Conservation (phyloP, 2,888 invertebrate species). For the Phortica magna region DNA sequence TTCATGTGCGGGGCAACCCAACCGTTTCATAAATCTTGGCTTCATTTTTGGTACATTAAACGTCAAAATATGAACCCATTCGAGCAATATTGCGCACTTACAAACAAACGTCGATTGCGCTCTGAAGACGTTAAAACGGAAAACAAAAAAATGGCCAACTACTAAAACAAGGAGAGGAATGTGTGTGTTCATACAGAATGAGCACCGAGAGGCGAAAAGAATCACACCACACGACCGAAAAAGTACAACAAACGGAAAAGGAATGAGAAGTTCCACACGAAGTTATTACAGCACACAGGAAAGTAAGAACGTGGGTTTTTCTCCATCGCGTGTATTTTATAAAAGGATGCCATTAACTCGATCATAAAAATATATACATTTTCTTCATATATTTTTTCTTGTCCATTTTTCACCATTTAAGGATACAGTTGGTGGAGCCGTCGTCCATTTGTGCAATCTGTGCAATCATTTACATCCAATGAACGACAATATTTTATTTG, state of each 20-base stretch:
- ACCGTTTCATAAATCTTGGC: conserved; percentile 72
- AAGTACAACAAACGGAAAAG: conserved; percentile 32
- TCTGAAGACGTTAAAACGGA: conserved; percentile 50
- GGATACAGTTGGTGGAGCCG: conserved; percentile 22
- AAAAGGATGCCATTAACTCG: conserved; percentile 53
- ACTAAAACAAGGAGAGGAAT: conserved; percentile 46
- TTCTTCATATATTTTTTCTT: conserved; percentile 35
- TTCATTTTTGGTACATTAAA: conserved; percentile 77
- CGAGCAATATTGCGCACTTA: conserved; percentile 63
- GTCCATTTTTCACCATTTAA: background rate
- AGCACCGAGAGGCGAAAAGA: conserved; percentile 22
- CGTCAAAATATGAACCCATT: conserved; percentile 77
- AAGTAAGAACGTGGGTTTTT: conserved; percentile 25
- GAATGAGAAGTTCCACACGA: conserved; percentile 32
- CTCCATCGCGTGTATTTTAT: conserved; percentile 48
- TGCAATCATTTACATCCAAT: conserved; percentile 4
- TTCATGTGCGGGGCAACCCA: conserved; percentile 57
- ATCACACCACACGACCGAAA: conserved; percentile 44
- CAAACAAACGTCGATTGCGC: conserved; percentile 43
- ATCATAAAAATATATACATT: conserved; percentile 63
- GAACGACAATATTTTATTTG: background rate
- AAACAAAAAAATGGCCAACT: conserved; percentile 32
- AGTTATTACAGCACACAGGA: conserved; percentile 38
- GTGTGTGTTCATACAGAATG: conserved; percentile 28
- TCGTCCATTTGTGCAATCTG: conserved; percentile 14